Conservation (phyloP, 1,140 invertebrate genomes). For the Euwallacea fornicatus region DNA sequence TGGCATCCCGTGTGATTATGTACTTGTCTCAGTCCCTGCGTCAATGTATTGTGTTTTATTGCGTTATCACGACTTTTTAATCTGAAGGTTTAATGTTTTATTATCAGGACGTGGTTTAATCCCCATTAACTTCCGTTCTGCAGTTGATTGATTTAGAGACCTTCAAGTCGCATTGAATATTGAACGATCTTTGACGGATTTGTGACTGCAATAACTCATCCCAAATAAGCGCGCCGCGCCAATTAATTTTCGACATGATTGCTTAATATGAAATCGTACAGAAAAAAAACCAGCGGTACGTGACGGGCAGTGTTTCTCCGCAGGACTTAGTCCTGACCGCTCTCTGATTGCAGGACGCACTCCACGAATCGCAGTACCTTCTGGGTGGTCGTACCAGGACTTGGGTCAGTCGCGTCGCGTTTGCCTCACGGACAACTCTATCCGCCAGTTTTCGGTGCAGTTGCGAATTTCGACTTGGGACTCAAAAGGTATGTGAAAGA, state of each 20-base stretch:
- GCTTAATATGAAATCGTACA: constrained; percentile 4
- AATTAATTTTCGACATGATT: constrained; percentile 14
- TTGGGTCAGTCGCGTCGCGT: constrained; percentile 12
- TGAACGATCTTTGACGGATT: too few species aligned
- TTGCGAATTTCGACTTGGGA: neutral
- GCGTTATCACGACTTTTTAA: too few species aligned
- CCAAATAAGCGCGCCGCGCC: neutral
- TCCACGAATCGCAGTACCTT: constrained; percentile 15
- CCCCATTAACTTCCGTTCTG: too few species aligned
- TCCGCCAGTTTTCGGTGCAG: neutral
- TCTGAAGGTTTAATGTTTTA: too few species aligned
- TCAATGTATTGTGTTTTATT: too few species aligned
- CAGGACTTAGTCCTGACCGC: constrained; percentile 11
- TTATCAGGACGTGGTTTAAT: too few species aligned
- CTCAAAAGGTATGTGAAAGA: neutral
- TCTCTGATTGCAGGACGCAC: neutral
- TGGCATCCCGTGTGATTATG: too few species aligned
- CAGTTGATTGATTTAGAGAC: too few species aligned
- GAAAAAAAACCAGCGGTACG: constrained; percentile 12
- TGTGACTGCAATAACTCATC: too few species aligned
- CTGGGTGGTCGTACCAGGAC: constrained; percentile 16
- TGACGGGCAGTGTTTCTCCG: constrained; percentile 11
- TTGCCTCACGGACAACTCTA: neutral
- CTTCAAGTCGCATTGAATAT: too few species aligned
- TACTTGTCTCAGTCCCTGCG: too few species aligned